These are phyloP conservation scores for Mamestra brassicae DNA, from an alignment of 2,888 invertebrate genomes.

Conservation along the genomic window DNA sequence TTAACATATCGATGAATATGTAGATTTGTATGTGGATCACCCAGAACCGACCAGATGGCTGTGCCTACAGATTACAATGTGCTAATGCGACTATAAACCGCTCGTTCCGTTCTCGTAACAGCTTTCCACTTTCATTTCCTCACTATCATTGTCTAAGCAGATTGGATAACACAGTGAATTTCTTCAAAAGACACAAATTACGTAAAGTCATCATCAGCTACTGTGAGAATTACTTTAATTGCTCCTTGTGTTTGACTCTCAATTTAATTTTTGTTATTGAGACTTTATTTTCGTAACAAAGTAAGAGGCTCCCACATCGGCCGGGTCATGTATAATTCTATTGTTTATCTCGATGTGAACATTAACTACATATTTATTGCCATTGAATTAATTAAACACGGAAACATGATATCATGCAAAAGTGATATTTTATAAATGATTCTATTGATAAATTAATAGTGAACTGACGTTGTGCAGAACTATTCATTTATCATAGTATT, in stretches of 20 bases:
- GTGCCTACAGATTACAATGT: slow-evolving; percentile 53
- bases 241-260: slow-evolving; percentile 79
- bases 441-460: slow-evolving; percentile 79
- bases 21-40: slow-evolving; percentile 52
- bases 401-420: slow-evolving; percentile 73
- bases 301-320: slow-evolving; percentile 79
- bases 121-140: slow-evolving; percentile 89
- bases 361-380: slow-evolving; percentile 64
- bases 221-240: slow-evolving; percentile 87
- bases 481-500: slow-evolving; percentile 82
- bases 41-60: slow-evolving; percentile 31
- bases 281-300: slow-evolving; percentile 80
- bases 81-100: slow-evolving; percentile 74
- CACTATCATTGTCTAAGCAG: slow-evolving; percentile 87
- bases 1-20: slow-evolving; percentile 56
- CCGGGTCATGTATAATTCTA: slow-evolving; percentile 62
- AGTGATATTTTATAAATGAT: slow-evolving; percentile 72
- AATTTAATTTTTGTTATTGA: slow-evolving; percentile 82
- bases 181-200: slow-evolving; percentile 84
- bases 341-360: slow-evolving; percentile 68
- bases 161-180: slow-evolving; percentile 88
- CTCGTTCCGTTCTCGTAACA: slow-evolving; percentile 84
- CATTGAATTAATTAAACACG: slow-evolving; percentile 70
- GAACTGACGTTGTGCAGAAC: slow-evolving; percentile 77
- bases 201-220: slow-evolving; percentile 80